Conservation (phyloP, 2,797 vertebrate genomes). For the Urosaurus nigricauda region DNA sequence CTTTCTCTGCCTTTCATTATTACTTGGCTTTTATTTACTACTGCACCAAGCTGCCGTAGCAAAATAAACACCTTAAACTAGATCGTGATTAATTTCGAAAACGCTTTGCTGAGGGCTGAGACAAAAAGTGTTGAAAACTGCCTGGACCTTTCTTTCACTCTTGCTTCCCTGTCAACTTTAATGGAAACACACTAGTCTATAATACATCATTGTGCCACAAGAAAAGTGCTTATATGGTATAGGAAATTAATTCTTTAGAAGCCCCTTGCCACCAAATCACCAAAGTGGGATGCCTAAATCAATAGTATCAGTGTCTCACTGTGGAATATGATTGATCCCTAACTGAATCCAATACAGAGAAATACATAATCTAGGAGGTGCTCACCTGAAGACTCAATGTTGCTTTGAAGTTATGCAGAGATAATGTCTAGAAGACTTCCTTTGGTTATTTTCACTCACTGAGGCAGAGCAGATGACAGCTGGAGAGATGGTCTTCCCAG, state of each 20-base stretch:
- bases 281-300: neutral
- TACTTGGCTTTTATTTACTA: neutral
- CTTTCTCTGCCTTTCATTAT: slow-evolving; percentile 57
- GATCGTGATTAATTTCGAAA: neutral
- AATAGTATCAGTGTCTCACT: neutral
- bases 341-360: neutral
- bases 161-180: neutral
- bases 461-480: neutral
- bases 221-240: neutral
- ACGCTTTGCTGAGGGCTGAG: neutral
- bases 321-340: neutral
- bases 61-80: slow-evolving; percentile 2
- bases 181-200: neutral
- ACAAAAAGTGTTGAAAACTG: neutral
- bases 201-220: neutral
- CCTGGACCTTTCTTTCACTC: neutral
- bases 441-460: neutral
- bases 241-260: neutral
- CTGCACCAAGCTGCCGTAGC: rapidly evolving
- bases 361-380: neutral
- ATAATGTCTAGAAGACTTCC: neutral
- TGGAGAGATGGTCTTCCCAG: neutral
- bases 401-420: neutral
- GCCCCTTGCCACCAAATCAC: neutral
- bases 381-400: neutral